These are phyloP conservation scores for Mormoops blainvillei DNA, from an alignment of 2,113 vertebrate species.

Conservation along the genomic window DNA sequence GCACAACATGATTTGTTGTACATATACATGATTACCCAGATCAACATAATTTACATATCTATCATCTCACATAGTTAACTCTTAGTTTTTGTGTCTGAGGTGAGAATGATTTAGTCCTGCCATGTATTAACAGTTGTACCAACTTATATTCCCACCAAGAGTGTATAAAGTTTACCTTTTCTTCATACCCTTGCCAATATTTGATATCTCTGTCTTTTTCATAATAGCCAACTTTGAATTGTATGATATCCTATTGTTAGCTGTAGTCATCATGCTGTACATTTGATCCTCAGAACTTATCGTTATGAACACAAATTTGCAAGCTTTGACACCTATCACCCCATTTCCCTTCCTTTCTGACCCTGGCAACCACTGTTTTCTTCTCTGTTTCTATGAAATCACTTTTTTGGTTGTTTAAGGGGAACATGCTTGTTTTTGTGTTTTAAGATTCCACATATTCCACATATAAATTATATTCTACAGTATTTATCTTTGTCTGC, in stretches of 20 bases:
- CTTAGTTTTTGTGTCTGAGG: not conserved
- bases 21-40: not conserved
- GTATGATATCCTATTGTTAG: not conserved
- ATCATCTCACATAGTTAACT: not conserved
- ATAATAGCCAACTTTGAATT: not conserved
- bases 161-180: not conserved
- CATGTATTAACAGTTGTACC: not conserved
- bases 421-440: not conserved
- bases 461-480: not conserved
- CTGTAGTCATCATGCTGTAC: not conserved
- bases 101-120: not conserved
- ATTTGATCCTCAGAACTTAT: not conserved
- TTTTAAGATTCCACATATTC: not conserved
- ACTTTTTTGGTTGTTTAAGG: not conserved
- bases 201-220: not conserved
- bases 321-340: not conserved
- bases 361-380: not conserved
- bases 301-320: not conserved
- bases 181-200: not conserved
- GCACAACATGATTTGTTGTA: not conserved
- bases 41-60: not conserved
- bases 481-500: not conserved
- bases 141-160: not conserved
- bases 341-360: not conserved
- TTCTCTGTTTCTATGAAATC: not conserved